Evolutionary conservation across 2,888 invertebrate species (phyloP), one percentile per base, ranked within the genome.

Genomic region (Hirudinaria manillensis): DNA sequence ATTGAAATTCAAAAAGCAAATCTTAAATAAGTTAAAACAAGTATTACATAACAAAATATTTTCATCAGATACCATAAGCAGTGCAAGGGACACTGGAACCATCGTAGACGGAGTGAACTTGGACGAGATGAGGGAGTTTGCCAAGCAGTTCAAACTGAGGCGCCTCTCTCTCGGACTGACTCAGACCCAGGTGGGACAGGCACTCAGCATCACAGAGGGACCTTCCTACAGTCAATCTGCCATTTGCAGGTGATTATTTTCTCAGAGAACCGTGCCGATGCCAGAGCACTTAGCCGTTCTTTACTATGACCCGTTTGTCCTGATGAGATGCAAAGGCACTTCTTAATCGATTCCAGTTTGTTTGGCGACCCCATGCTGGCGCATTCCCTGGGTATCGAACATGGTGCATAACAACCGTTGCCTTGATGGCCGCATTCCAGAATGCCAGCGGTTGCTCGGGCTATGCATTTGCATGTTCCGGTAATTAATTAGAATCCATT

Each of bases 221-320:
- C 97, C 97, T 45, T 95, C 96, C 72, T 98, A 98, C 87, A 96
- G 95, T 87, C 97, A 98, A 89, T 95, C 95, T 87, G 97, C 97
- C 81, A 98, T 98, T 86, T 98, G 97, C 93, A 93, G 96, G 96
- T 45, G 21, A 4, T 27, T 45, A 38, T 65, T 73, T 27, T 13
- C 10, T 6, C 29, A 66, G 61, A 4, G 6, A 61, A 16, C 29
- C 29, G 53, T 16, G 53, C 53, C 21, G 53, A 53, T 53, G 53
- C 53, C 13, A 16, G 53, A 53, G 21, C 21, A 53, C 13, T 53
- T 53, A 53, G 21, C n/a, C n/a, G n/a, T n/a, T n/a, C n/a, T n/a
- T n/a, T n/a, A n/a, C n/a, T n/a, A n/a, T n/a, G n/a, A n/a, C n/a
- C n/a, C n/a, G n/a, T n/a, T n/a, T n/a, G n/a, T n/a, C n/a, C n/a